Evolutionary conservation across 2,888 invertebrate genomes (phyloP).

Genomic region (Sericinus montela): DNA sequence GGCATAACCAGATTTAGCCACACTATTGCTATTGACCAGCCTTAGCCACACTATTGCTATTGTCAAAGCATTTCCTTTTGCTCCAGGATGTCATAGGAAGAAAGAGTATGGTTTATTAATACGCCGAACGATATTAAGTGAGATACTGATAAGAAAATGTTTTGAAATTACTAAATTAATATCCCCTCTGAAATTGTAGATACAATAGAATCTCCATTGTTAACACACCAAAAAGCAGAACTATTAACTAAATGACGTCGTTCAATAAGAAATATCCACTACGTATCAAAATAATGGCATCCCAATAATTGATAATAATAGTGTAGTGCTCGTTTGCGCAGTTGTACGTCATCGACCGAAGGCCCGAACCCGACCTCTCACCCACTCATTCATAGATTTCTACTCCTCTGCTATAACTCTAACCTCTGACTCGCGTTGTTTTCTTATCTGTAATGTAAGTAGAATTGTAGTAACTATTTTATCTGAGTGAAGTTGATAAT

Average conservation of each 20-base stretch:
- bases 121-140: too few relatives aligned
- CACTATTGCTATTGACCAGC: too few relatives aligned
- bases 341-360: background rate
- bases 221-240: too few relatives aligned
- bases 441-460: constrained; percentile 2
- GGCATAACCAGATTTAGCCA: too few relatives aligned
- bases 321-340: background rate
- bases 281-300: background rate
- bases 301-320: background rate
- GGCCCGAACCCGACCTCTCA: background rate
- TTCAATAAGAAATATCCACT: background rate
- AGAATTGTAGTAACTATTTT: background rate
- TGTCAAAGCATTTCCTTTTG: too few relatives aligned
- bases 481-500: background rate
- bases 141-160: too few relatives aligned
- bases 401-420: background rate
- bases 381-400: constrained; percentile 3
- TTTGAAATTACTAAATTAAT: too few relatives aligned
- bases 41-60: too few relatives aligned
- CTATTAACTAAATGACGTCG: background rate
- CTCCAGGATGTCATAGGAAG: too few relatives aligned
- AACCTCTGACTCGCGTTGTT: background rate
- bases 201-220: too few relatives aligned
- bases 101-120: too few relatives aligned
- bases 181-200: too few relatives aligned